Conservation (phyloP, 2,797 vertebrate species). For the Trachops cirrhosus region DNA sequence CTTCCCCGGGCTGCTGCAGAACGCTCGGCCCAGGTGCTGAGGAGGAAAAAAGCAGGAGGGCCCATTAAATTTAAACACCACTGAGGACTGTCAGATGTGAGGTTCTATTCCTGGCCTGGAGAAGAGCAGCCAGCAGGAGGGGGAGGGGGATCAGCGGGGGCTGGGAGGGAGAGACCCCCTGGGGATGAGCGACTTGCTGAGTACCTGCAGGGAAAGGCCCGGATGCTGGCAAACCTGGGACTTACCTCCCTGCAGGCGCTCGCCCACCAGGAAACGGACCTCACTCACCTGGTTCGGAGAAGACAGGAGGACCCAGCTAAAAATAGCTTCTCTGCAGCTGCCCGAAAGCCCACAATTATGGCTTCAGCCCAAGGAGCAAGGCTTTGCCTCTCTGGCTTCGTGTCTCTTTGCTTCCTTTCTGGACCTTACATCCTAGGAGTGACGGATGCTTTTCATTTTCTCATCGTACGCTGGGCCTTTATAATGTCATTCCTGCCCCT, state of each 20-base stretch:
- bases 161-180: not conserved
- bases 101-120: constrained; percentile 73
- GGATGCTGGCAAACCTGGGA: not conserved
- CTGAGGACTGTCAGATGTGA: constrained; percentile 76
- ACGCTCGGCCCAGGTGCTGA: constrained; percentile 81
- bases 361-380: not conserved
- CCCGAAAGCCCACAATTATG: not conserved
- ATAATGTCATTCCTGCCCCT: not conserved
- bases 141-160: not conserved
- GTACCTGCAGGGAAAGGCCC: not conserved
- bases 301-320: not conserved
- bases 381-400: not conserved
- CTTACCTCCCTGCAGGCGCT: not conserved
- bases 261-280: not conserved
- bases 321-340: constrained; percentile 11
- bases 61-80: constrained; percentile 82
- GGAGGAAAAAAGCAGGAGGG: constrained; percentile 71
- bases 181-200: not conserved
- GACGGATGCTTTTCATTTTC: not conserved
- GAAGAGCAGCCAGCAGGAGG: constrained; percentile 34
- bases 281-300: not conserved
- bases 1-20: constrained; percentile 77
- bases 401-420: not conserved
- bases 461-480: not conserved
- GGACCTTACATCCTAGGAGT: not conserved